These are phyloP conservation scores for Salticus scenicus DNA, from an alignment of 2,888 invertebrate genomes.

Conservation along the genomic window DNA sequence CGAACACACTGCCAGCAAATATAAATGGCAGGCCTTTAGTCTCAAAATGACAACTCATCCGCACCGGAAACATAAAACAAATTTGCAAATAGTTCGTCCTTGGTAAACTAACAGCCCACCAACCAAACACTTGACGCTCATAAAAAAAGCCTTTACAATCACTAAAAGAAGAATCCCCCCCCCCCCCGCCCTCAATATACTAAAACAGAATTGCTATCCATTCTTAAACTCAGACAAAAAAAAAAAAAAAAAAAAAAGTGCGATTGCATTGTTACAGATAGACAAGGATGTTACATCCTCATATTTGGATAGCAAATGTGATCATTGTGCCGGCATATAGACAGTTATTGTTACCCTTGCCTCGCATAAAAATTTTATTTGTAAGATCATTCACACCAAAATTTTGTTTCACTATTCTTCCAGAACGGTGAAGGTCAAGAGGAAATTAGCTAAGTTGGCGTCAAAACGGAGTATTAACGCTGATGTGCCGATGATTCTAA, in stretches of 20 bases:
- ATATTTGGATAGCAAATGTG: constrained; percentile 24
- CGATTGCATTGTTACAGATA: constrained; percentile 25
- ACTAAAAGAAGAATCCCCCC: too few relatives aligned
- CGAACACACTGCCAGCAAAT: neutral
- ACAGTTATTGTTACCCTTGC: neutral
- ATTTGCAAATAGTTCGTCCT: constrained; percentile 45
- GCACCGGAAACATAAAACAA: neutral
- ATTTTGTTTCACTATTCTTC: neutral
- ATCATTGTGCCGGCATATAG: constrained; percentile 16
- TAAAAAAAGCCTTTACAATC: too few relatives aligned
- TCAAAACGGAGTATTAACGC: neutral
- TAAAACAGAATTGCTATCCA: constrained; percentile 3
- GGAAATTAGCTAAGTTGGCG: neutral
- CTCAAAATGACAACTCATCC: neutral
- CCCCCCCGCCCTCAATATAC: constrained; percentile 10
- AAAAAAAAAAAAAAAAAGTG: too few relatives aligned
- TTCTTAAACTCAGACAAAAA: too few relatives aligned
- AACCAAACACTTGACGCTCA: neutral
- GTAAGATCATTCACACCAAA: constrained; percentile 28
- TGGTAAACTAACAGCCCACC: neutral
- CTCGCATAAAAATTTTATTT: constrained; percentile 13
- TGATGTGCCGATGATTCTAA: neutral
- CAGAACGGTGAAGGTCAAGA: constrained; percentile 33
- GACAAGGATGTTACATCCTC: constrained; percentile 15
- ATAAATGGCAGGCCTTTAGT: neutral